These are phyloP conservation scores for Scaptomyza hsui DNA, from an alignment of 1,140 invertebrate species.

Conservation along the genomic window DNA sequence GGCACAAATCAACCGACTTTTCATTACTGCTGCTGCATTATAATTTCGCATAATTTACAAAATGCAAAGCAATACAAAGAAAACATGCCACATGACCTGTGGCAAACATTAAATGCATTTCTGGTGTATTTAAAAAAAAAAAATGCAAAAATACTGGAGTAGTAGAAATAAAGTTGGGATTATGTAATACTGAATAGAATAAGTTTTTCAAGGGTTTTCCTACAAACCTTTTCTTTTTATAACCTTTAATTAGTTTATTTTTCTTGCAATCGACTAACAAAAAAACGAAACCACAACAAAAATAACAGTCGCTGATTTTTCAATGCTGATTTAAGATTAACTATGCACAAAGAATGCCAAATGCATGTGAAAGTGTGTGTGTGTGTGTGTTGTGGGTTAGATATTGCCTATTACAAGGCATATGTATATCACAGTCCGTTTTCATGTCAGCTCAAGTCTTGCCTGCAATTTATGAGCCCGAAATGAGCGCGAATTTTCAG, in stretches of 20 bases:
- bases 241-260: too few species aligned
- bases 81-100: conserved; percentile 3
- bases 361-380: conserved; percentile 15
- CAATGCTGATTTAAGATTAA: conserved; percentile 29
- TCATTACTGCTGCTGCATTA: conserved; percentile 61
- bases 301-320: conserved; percentile 16
- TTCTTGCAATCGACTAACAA: too few species aligned
- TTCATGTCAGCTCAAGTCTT: conserved; percentile 30
- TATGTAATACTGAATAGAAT: conserved; percentile 22
- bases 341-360: conserved; percentile 50
- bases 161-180: conserved; percentile 13
- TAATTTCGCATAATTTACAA: conserved; percentile 68
- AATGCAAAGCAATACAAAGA: conserved; percentile 26
- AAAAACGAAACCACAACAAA: conserved; percentile 17
- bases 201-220: too few species aligned
- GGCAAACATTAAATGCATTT: conserved; percentile 16
- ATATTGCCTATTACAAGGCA: conserved; percentile 21
- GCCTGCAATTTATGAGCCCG: conserved; percentile 66
- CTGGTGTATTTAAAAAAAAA: conserved; percentile 65
- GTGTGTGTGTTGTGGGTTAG: conserved; percentile 2
- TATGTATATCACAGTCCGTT: not conserved
- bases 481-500: conserved; percentile 71
- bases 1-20: conserved; percentile 59
- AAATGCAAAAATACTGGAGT: conserved; percentile 28
- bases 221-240: too few species aligned